These are phyloP conservation scores for Nannoperca obscura DNA, from an alignment of 2,797 vertebrate genomes.

Conservation along the genomic window DNA sequence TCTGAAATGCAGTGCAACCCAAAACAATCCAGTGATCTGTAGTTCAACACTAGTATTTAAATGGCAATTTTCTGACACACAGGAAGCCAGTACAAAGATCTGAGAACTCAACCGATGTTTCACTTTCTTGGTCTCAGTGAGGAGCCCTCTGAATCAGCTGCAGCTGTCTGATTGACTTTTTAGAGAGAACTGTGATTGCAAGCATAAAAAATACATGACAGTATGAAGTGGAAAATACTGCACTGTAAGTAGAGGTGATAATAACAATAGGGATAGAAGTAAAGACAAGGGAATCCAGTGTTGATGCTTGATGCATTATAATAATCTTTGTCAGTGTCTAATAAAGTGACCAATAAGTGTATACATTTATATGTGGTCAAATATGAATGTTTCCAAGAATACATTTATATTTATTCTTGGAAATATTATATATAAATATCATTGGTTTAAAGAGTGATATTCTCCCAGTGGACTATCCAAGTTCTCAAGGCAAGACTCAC, in stretches of 20 bases:
- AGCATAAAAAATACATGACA: not conserved
- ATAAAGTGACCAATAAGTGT: not conserved
- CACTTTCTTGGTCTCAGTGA: not conserved
- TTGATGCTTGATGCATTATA: not conserved
- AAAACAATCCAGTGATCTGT: not conserved
- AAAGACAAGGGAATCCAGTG: not conserved
- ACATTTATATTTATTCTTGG: too few relatives aligned
- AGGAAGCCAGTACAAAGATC: not conserved
- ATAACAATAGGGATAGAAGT: not conserved
- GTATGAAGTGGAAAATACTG: not conserved
- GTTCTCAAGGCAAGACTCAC: not conserved
- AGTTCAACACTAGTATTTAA: not conserved
- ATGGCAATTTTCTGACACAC: not conserved
- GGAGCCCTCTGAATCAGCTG: not conserved
- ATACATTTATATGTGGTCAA: too few relatives aligned
- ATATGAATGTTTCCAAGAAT: too few relatives aligned
- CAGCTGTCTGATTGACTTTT: not conserved
- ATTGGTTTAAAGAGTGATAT: not conserved
- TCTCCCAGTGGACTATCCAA: slow-evolving; percentile 5
- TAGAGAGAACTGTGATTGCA: slow-evolving; percentile 3
- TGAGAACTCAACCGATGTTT: not conserved
- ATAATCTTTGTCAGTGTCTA: not conserved
- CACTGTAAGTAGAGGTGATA: not conserved
- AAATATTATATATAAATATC: not conserved
- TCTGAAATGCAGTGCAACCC: not conserved